These are phyloP conservation scores for Romanogobio albipinnatus DNA, from an alignment of 2,113 vertebrate species.

Conservation along the genomic window DNA sequence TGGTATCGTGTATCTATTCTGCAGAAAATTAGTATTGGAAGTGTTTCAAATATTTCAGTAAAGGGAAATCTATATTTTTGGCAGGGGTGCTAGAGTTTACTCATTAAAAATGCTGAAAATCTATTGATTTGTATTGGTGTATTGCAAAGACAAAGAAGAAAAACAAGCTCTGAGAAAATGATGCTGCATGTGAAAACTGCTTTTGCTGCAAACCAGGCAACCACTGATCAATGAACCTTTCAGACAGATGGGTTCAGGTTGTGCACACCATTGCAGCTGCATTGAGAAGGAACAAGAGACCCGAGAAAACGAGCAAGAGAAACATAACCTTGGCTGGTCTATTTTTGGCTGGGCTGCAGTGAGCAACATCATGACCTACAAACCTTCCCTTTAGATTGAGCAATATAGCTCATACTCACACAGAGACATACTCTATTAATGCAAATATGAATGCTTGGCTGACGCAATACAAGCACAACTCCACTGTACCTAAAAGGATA, in stretches of 20 bases:
- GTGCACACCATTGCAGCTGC: neutral
- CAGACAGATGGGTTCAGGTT: neutral
- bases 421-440: neutral
- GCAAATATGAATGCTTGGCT: neutral
- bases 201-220: neutral
- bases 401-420: conserved; percentile 59
- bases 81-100: too few species aligned
- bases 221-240: neutral
- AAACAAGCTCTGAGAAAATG: neutral
- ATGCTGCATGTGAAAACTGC: neutral
- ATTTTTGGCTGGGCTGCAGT: conserved; percentile 67
- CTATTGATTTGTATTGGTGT: too few species aligned
- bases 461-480: neutral
- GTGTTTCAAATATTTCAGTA: too few species aligned
- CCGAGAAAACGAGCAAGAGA: neutral
- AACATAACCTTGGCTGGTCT: conserved; percentile 58
- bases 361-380: conserved; percentile 69
- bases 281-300: neutral
- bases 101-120: too few species aligned
- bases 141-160: too few species aligned
- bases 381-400: conserved; percentile 56
- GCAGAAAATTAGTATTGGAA: too few species aligned
- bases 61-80: too few species aligned
- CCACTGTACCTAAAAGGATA: neutral
- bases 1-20: too few species aligned